Conservation (phyloP, 2,797 vertebrate genomes). For the Clamator glandarius region DNA sequence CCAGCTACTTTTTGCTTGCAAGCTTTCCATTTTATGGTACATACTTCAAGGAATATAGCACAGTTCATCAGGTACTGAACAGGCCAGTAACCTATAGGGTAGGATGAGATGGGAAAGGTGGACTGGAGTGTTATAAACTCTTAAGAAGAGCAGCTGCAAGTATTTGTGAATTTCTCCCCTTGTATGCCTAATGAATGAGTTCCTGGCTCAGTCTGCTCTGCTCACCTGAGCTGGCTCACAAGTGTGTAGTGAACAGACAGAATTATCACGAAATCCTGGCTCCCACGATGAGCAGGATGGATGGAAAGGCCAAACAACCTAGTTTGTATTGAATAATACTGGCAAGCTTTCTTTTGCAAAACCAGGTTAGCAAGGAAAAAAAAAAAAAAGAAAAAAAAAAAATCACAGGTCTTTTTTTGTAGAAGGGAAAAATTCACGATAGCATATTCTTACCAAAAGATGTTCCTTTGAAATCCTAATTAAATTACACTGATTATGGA, state of each 20-base stretch:
- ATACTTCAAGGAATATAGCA: background rate
- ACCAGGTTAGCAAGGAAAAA: background rate
- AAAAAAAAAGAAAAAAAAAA: background rate
- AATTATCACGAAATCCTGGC: background rate
- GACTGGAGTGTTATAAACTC: background rate
- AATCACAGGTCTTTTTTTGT: background rate
- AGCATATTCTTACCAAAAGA: background rate
- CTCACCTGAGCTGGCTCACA: background rate
- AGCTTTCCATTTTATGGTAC: background rate
- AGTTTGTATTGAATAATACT: background rate
- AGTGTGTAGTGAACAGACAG: background rate
- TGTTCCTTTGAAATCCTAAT: background rate
- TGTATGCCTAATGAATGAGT: background rate
- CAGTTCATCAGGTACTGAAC: background rate
- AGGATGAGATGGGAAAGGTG: background rate
- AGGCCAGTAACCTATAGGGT: background rate
- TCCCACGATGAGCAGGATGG: fast-evolving
- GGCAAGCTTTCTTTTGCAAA: background rate
- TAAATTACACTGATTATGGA: background rate
- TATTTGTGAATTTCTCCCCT: background rate
- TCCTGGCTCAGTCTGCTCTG: background rate
- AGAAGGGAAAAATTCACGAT: background rate
- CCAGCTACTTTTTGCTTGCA: background rate
- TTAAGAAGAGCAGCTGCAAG: background rate
- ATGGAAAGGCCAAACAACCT: background rate